Base-by-base conservation (phyloP, 1,140 invertebrate genomes). In the Adoxophyes honmai region DNA sequence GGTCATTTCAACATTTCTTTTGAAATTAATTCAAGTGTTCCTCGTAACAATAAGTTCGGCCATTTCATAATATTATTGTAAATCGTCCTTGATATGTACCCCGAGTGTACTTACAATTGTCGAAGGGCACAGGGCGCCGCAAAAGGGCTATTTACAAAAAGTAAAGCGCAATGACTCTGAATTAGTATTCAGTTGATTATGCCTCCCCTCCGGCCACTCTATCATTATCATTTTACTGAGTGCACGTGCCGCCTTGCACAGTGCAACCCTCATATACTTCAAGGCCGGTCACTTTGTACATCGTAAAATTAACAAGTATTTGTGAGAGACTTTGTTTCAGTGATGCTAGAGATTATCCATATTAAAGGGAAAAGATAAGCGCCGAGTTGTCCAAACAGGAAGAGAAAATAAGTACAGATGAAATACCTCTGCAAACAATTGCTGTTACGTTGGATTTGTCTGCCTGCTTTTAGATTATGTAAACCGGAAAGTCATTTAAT, bases 181-280 rank as follows among this genome's bases (percentile, higher is more conserved):
- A 86, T 88, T 85, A 83, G 84, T 82, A 88, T 88, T 81, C 80
- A 84, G 81, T 85, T 80, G 77, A 86, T 84, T 84, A 82, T 72
- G 63, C 70, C 62, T 78, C 83, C 81, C 83, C 83, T 79, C 62
- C 62, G 80, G 82, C 75, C 77, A 84, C 76, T 86, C 79, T 82
- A 82, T 86, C 77, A 86, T 86, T 88, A 86, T 82, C 78, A 69
- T 80, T 86, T 84, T 75, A 75, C 64, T 73, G 48, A 60, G 61
- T 60, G 73, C 83, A 86, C 83, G 86, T 88, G 86, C 68, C 81
- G 70, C 54, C 68, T 65, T 70, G 67, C 62, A 71, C 70, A 62
- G 55, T 62, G 59, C 60, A 70, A 69, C 79, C 81, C 84, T 78
- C 64, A 63, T 69, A 54, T 62, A 60, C 63, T 68, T 84, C 85